Evolutionary conservation across 2,888 invertebrate species (phyloP), one percentile per base, ranked within the genome.

Genomic region (Stramonita haemastoma): DNA sequence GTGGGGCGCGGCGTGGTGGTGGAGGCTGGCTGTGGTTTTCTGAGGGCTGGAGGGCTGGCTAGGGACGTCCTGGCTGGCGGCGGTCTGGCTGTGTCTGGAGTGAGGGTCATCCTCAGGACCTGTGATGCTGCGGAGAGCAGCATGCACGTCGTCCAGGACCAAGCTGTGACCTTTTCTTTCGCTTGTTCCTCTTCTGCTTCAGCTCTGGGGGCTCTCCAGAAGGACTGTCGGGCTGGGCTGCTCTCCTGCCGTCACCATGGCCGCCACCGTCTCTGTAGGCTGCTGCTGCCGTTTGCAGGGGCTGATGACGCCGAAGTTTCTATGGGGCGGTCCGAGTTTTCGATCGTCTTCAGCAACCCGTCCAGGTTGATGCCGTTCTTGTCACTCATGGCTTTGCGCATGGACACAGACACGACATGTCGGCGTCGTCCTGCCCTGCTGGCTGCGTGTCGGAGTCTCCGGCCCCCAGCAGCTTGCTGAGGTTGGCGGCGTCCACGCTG

Each of bases 301-400:
- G 22, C 90, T 87, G 36, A 90, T 86, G 19, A 92, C 91, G 73
- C 92, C 91, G 86, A 92, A 90, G 56, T 92, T 92, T 94, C 93
- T 87, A 94, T 94, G 87, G 93, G 92, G 81, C 93, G 92, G 56
- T 94, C 94, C 6, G 93, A 93, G 84, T 93, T 94, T 89, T 95
- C 95, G 29, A 95, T 95, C 34, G 92, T 93, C 90, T 94, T 94
- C 19, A 95, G 92, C 29, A 95, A 93, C 83, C 94, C 91, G 87
- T 95, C 95, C 66, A 95, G 94, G 83, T 95, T 94, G 46, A 93
- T 93, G 90, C 92, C 92, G 88, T 91, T 91, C n/a, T 89, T 90
- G 73, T 88, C 84, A 81, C 93, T 93, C 70, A 94, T 90, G 88
- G 93, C 92, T 70, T 92, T 91, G 73, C 93, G 91, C 29, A 93